Evolutionary conservation across 2,888 invertebrate species (phyloP), one percentile per base, ranked within the genome.

Genomic region (Epinotia bilunana): DNA sequence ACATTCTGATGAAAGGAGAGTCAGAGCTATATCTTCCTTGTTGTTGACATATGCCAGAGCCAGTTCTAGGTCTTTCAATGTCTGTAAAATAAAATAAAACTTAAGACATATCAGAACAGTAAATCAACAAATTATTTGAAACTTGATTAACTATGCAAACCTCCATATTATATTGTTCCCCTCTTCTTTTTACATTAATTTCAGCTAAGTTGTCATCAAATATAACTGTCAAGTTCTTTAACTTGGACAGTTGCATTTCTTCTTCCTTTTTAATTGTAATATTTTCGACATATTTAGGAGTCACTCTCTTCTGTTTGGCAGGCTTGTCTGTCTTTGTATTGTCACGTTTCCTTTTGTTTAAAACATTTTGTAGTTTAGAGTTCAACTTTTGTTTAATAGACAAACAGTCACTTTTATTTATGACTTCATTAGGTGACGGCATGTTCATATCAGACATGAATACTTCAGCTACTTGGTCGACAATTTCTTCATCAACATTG

Each of bases 1-100:
- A 69, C 96, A 96, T 71, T 96, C 96, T 9, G 98, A 97, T 68
- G 96, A 96, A 28, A 99, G 87, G 79, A 97, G 91, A 75, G 98
- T 97, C 2, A 95, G 95, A 81, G 95, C 88, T 95, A 95, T 82
- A 90, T 95, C 89, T 75, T 87, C 86, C 73, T 80, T 87, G 67
- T 80, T 82, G 78, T 92, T 87, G 65, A 93, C 83, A 78, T 83
- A 81, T 61, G 95, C 94, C 76, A 98, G 89, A 16, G 96, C 96
- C 74, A 95, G 95, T 71, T 95, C 95, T 77, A 98, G 90, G 87
- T 98, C 98, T 82, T 95, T 95, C 86, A 99, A 95, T 71, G 97
- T 95, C 97, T 97, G 86, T 33, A 73, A 72, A 64, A 76, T 16
- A 16, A 16, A 60, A 60, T 58, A 43, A 20, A 23, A 6, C 5